Conservation (phyloP, 2,888 invertebrate species). For the Hirtodrosophila alboralis region DNA sequence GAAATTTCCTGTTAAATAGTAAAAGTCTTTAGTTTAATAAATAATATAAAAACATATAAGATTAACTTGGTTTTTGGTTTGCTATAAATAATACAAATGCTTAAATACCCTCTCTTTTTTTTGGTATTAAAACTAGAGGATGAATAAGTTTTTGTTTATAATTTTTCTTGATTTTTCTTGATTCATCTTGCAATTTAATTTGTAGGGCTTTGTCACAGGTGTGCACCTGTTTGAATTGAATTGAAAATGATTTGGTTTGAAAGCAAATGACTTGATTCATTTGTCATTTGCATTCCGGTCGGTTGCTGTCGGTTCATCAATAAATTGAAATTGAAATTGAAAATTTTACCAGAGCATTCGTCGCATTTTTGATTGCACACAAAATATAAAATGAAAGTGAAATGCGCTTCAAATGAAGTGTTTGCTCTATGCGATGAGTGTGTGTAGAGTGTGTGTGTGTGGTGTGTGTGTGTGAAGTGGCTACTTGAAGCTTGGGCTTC, state of each 20-base stretch:
- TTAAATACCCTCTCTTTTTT: too few species aligned
- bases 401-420: constrained; percentile 75
- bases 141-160: too few species aligned
- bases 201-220: too few species aligned
- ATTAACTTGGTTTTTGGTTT: too few species aligned
- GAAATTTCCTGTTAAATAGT: too few species aligned
- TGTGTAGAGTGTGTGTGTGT: constrained; percentile 26
- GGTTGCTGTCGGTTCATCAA: constrained; percentile 62
- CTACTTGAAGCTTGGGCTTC: constrained; percentile 52
- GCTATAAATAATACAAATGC: too few species aligned
- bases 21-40: too few species aligned
- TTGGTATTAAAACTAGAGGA: too few species aligned
- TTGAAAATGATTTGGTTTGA: constrained; percentile 6
- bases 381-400: constrained; percentile 73
- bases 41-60: too few species aligned
- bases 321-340: constrained; percentile 66
- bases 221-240: constrained; percentile 3
- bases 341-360: constrained; percentile 65
- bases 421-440: constrained; percentile 25
- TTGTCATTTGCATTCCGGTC: constrained; percentile 73
- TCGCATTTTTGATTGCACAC: constrained; percentile 60
- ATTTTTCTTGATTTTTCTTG: too few species aligned
- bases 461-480: constrained; percentile 35
- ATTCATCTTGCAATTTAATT: too few species aligned
- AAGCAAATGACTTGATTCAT: constrained; percentile 37